Evolutionary conservation across 2,797 vertebrate genomes (phyloP).

Genomic region (Cheirogaleus major): DNA sequence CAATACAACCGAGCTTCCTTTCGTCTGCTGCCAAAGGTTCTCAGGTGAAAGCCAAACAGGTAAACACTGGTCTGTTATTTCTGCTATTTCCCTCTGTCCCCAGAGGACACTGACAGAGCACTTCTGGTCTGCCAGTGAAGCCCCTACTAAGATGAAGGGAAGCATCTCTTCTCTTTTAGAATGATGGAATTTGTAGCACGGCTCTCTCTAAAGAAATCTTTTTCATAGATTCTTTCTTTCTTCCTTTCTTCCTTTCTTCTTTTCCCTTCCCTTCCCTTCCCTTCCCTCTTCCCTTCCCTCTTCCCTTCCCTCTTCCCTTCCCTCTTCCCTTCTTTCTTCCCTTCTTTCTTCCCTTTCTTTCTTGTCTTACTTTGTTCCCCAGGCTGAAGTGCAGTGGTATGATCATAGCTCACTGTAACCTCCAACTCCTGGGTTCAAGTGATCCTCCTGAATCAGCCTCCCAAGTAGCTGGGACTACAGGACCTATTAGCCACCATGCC

Average conservation of each 20-base stretch:
- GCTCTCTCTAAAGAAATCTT: background rate
- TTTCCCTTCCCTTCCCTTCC: accelerated
- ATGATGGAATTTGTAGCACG: background rate
- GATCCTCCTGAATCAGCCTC: background rate
- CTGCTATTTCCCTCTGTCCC: background rate
- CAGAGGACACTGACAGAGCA: too few species aligned
- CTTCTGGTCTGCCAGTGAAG: background rate
- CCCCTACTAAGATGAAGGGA: too few species aligned
- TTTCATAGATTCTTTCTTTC: background rate
- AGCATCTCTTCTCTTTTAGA: background rate
- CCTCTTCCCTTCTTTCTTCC: too few species aligned
- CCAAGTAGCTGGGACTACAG: background rate
- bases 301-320: too few species aligned
- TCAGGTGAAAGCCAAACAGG: background rate
- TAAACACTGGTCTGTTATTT: background rate
- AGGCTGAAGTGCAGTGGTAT: too few species aligned
- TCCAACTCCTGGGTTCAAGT: background rate
- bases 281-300: too few species aligned
- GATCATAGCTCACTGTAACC: too few species aligned
- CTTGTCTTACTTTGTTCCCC: background rate
- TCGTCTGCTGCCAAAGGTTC: background rate
- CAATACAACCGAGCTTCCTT: background rate
- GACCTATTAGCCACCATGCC: too few species aligned
- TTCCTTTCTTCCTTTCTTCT: accelerated
- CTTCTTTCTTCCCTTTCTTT: accelerated